A percentile compares a stretch with the other conserved stretches of the same genome.
These are phyloP conservation scores for Poeciliopsis infans DNA, from an alignment of 2,797 vertebrate genomes.

Conservation along the genomic window DNA sequence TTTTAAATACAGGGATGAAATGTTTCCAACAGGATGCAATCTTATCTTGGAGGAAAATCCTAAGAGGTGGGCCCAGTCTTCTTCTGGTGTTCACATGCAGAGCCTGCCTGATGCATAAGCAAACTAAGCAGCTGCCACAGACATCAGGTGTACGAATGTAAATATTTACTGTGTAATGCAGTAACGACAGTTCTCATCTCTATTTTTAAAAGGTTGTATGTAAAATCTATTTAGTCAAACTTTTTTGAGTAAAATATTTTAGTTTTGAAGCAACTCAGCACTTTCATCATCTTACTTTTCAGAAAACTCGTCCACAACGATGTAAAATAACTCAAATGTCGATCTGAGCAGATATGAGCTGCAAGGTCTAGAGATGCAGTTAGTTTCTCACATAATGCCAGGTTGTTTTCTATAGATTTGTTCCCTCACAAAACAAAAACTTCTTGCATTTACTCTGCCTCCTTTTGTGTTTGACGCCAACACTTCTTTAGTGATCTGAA, in stretches of 20 bases:
- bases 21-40: constrained; percentile 47
- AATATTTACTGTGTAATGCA: neutral
- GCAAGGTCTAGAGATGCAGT: neutral
- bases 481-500: neutral
- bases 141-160: neutral
- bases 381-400: neutral
- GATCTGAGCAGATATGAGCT: neutral
- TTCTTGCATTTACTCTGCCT: neutral
- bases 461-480: neutral
- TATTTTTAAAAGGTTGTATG: neutral
- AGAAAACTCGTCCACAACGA: neutral
- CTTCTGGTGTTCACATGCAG: neutral
- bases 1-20: constrained; percentile 50
- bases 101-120: neutral
- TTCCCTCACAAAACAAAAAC: neutral
- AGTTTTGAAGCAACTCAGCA: neutral
- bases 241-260: neutral
- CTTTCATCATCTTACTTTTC: neutral
- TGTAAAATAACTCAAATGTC: neutral
- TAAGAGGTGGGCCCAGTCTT: constrained; percentile 28
- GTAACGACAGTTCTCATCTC: neutral
- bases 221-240: neutral
- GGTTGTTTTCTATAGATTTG: neutral
- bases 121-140: neutral
- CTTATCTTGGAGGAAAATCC: constrained; percentile 47